Evolutionary conservation across 2,113 vertebrate genomes (phyloP).

Genomic region (Lichenostomus cassidix): DNA sequence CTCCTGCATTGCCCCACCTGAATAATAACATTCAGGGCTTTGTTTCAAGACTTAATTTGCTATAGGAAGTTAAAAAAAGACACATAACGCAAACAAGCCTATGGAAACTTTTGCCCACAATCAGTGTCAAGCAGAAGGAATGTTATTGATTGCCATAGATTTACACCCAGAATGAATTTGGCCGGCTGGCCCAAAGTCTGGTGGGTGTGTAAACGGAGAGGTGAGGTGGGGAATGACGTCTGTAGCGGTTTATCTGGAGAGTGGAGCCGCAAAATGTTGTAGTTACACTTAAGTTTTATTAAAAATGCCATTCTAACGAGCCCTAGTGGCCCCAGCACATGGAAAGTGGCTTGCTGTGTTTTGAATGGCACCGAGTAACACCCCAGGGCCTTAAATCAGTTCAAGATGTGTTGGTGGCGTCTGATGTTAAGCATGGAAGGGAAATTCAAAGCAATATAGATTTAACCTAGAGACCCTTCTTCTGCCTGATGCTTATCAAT

Average conservation of each 20-base stretch:
- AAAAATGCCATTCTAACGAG: slow-evolving; percentile 74
- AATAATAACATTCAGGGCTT: slow-evolving; percentile 37
- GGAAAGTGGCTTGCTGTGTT: slow-evolving; percentile 71
- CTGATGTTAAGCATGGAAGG: slow-evolving; percentile 66
- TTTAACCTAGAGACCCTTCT: slow-evolving; percentile 58
- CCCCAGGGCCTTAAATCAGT: slow-evolving; percentile 69
- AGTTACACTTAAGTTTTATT: slow-evolving; percentile 66
- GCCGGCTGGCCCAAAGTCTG: slow-evolving; percentile 28
- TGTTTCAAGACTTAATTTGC: slow-evolving; percentile 23
- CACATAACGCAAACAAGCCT: neutral
- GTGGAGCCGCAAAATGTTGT: slow-evolving; percentile 34
- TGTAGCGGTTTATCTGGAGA: slow-evolving; percentile 38
- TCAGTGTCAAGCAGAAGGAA: slow-evolving; percentile 58
- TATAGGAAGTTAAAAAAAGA: slow-evolving; percentile 42
- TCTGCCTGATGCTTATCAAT: slow-evolving; percentile 62
- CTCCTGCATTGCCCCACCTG: slow-evolving; percentile 44
- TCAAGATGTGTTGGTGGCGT: slow-evolving; percentile 73
- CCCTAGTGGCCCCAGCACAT: slow-evolving; percentile 65
- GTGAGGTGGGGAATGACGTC: slow-evolving; percentile 38
- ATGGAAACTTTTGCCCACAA: slow-evolving; percentile 52
- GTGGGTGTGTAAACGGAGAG: slow-evolving; percentile 51
- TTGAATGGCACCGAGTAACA: slow-evolving; percentile 66
- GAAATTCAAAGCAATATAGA: slow-evolving; percentile 66
- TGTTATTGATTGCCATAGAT: slow-evolving; percentile 64
- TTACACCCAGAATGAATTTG: slow-evolving; percentile 68